phyloP scores from a whole-genome alignment of 2,113 vertebrate genomes.

The Ariopsis seemanni region DNA sequence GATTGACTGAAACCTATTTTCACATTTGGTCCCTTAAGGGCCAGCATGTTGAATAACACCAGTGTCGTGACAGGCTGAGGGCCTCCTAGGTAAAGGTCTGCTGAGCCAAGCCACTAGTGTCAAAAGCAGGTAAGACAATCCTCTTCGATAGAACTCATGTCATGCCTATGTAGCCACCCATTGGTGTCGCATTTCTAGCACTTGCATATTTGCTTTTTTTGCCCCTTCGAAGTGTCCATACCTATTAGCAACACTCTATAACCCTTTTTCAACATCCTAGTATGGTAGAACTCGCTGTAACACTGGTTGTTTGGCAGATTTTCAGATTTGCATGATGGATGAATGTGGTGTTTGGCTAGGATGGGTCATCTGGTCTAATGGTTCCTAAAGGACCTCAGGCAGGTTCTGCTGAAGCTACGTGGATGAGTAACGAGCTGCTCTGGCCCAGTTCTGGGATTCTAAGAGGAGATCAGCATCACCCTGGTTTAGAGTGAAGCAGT shows the following conservation, averaged over 20 bases:
- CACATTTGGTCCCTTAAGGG: slow-evolving; percentile 59
- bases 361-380: slow-evolving; percentile 70
- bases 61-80: slow-evolving; percentile 46
- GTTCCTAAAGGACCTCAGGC: slow-evolving; percentile 71
- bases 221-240: slow-evolving; percentile 55
- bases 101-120: slow-evolving; percentile 51
- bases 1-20: slow-evolving; percentile 58
- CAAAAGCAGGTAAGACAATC: slow-evolving; percentile 59
- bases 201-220: slow-evolving; percentile 44
- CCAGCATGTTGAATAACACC: slow-evolving; percentile 62
- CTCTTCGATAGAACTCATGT: slow-evolving; percentile 59
- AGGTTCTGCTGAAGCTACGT: slow-evolving; percentile 59
- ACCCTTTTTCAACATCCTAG: slow-evolving; percentile 61
- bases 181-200: slow-evolving; percentile 64
- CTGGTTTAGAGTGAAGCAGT: slow-evolving; percentile 37
- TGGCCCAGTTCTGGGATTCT: slow-evolving; percentile 52
- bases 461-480: slow-evolving; percentile 50
- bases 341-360: slow-evolving; percentile 59
- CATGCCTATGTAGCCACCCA: slow-evolving; percentile 43
- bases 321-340: slow-evolving; percentile 76
- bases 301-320: slow-evolving; percentile 48
- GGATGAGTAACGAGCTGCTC: slow-evolving; percentile 67
- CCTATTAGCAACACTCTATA: slow-evolving; percentile 63
- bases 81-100: slow-evolving; percentile 58
- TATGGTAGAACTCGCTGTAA: slow-evolving; percentile 52